Percentiles rank a stretch among this genome's conserved stretches.
phyloP scores from a whole-genome alignment of 1,140 invertebrate genomes.

The Colletes gigas region DNA sequence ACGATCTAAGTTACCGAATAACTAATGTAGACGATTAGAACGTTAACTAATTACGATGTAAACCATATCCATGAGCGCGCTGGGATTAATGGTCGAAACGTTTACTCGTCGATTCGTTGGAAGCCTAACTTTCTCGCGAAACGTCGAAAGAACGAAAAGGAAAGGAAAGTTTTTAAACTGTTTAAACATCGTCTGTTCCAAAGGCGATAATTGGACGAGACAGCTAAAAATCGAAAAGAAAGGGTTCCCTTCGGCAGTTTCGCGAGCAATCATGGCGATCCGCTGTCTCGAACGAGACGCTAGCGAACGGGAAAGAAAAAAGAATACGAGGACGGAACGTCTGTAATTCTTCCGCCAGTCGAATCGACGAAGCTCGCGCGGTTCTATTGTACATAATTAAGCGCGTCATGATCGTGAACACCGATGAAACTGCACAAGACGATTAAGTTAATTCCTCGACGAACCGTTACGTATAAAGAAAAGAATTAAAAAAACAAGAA shows the following conservation, averaged over 20 bases:
- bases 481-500: neutral
- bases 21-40: conserved; percentile 58
- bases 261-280: neutral
- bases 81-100: neutral
- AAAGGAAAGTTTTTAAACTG: too few species aligned
- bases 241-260: neutral
- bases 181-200: too few species aligned
- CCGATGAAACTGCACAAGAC: conserved; percentile 36
- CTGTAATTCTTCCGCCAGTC: neutral
- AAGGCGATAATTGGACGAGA: neutral
- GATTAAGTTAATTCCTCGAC: conserved; percentile 35
- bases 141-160: neutral
- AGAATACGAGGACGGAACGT: neutral
- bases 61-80: conserved; percentile 52
- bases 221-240: too few species aligned
- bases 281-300: neutral
- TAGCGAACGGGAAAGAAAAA: neutral
- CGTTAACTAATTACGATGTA: conserved; percentile 52
- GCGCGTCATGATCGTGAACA: neutral
- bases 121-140: neutral
- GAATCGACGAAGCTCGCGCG: conserved; percentile 18
- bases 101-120: neutral
- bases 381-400: conserved; percentile 36
- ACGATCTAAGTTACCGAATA: conserved; percentile 54
- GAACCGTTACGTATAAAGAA: neutral